A percentile compares a stretch with the other conserved stretches of the same genome.
Conservation (phyloP, 2,888 invertebrate species). For the Catocala fraxini region DNA sequence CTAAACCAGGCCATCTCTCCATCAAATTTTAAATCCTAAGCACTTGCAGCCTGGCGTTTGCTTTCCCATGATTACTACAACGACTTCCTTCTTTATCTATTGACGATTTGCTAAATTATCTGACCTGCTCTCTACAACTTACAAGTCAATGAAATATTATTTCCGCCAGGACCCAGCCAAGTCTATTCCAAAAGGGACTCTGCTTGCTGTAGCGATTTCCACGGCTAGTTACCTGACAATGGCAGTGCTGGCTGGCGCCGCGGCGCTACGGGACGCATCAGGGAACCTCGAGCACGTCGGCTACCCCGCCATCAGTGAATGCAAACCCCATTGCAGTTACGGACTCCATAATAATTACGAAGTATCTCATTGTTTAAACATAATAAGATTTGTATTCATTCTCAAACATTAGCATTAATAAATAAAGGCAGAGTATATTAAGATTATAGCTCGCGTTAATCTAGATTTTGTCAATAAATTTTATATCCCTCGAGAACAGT, state of each 20-base stretch:
- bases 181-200: slow-evolving; percentile 96
- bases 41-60: no score
- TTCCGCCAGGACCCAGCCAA: slow-evolving; percentile 91
- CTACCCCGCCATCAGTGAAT: slow-evolving; percentile 33
- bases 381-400: not conserved
- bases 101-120: no score
- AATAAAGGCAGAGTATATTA: no score
- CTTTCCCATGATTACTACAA: no score
- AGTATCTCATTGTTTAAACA: slow-evolving; percentile 31
- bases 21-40: no score
- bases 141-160: no score
- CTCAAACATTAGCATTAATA: no score
- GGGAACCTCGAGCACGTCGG: slow-evolving; percentile 47
- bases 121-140: no score
- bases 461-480: not conserved
- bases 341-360: slow-evolving; percentile 93
- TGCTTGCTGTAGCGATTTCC: slow-evolving; percentile 93
- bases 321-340: slow-evolving; percentile 88
- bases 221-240: slow-evolving; percentile 93
- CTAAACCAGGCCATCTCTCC: no score
- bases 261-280: slow-evolving; percentile 79
- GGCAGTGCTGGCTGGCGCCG: slow-evolving; percentile 92
- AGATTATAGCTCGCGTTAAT: no score
- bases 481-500: not conserved
- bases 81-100: no score